Base-by-base conservation (phyloP, 2,797 vertebrate genomes). In the Molothrus ater region DNA sequence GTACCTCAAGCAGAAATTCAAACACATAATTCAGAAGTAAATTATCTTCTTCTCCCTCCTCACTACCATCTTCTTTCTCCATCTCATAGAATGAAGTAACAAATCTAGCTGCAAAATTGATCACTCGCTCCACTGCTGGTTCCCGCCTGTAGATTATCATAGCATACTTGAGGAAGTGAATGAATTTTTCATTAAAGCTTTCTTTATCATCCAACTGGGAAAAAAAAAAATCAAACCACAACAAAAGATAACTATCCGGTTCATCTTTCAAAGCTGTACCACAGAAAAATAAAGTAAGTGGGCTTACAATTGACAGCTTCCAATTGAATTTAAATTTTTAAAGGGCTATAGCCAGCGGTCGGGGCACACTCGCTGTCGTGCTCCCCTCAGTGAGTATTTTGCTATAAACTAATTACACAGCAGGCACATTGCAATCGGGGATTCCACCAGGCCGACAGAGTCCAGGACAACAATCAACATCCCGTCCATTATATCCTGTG, bases 141-240 rank as follows among this genome's bases (percentile, higher is more conserved):
- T 99, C 99, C 9, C 99, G 98, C 85, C 98, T 99, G 97, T 99
- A 99, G 79, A 99, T 97, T 42, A 99, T 98, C 98, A 99, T 98
- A 16, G 98, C 98, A 9, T 99, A 99, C 82, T 99, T 99, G 75
- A 99, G 96, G 92, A 97, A 99, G 92, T 98, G 97, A 80, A 99
- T 45, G 92, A 99, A 99, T 95, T 99, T 98, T 48, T 99, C 98
- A 19, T 98, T 97, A 97, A 99, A 99, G 38, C 63, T 61, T 5
- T 96, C 95, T 96, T 99, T 99, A 91, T 99, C 98, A 83, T 98
- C 98, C 71, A 98, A 87, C 99, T 99, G 96, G 32, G 93, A 10
- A 3, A 11, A 28, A 24, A 71, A 78, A 70, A 43, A 40, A 28
- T 31, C 40, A 71, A 79, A 89, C 21, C 75, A 47, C 20, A 75